Conservation (phyloP, 2,797 vertebrate genomes). For the Momotus momota region DNA sequence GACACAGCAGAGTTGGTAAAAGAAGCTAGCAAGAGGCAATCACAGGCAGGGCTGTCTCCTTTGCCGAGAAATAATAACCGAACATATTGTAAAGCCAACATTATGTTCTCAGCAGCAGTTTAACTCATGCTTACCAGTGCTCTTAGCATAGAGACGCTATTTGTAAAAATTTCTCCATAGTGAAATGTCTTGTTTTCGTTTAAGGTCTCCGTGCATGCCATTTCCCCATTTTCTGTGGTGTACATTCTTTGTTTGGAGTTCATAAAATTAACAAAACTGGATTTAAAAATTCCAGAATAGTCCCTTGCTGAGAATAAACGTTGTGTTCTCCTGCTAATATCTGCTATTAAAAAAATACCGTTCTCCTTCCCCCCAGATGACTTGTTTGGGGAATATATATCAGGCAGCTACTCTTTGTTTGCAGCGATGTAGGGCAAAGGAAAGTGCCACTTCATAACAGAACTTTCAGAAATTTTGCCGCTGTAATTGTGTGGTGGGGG, state of each 20-base stretch:
- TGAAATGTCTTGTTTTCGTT: neutral
- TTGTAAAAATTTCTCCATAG: neutral
- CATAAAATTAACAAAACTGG: neutral
- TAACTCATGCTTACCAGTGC: neutral
- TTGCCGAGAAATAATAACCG: neutral
- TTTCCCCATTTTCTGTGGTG: neutral
- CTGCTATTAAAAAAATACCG: neutral
- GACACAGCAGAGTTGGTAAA: neutral
- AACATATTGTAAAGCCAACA: neutral
- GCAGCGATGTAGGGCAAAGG: neutral
- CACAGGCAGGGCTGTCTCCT: neutral
- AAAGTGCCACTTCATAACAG: neutral
- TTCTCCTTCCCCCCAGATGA: neutral
- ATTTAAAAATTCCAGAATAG: neutral
- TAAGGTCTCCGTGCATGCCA: neutral
- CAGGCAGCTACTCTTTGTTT: neutral
- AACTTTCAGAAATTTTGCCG: rapidly evolving
- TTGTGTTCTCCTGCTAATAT: neutral
- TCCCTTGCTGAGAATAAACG: neutral
- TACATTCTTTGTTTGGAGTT: neutral
- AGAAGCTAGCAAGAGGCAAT: neutral
- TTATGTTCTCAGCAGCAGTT: neutral
- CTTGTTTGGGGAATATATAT: neutral
- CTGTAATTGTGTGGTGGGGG: neutral
- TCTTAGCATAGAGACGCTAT: neutral